Evolutionary conservation across 2,113 vertebrate species (phyloP).

Genomic region (Piprites chloris): DNA sequence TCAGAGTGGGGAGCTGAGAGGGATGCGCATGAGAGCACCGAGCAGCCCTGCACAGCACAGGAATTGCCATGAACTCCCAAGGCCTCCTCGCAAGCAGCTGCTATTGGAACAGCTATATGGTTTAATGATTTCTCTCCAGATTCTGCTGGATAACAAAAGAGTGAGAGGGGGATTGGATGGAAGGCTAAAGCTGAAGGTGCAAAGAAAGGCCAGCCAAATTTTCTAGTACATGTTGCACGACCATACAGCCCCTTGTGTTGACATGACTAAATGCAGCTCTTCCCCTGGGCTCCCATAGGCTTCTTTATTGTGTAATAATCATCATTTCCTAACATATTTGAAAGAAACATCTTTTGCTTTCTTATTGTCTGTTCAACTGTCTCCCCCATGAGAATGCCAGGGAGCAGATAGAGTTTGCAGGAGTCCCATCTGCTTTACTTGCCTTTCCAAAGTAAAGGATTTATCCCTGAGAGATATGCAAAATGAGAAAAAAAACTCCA

Average conservation of each 20-base stretch:
- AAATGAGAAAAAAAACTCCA: not conserved
- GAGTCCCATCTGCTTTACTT: not conserved
- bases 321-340: not conserved
- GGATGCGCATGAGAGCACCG: not conserved
- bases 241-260: not conserved
- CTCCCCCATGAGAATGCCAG: not conserved
- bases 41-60: not conserved
- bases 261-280: conserved; percentile 4
- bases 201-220: conserved; percentile 68
- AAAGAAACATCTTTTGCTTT: not conserved
- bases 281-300: not conserved
- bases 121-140: conserved; percentile 50
- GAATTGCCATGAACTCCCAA: conserved; percentile 38
- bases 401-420: not conserved
- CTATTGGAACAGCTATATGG: not conserved
- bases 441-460: not conserved
- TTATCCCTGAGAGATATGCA: not conserved
- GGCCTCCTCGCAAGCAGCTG: conserved; percentile 24
- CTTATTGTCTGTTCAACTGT: not conserved
- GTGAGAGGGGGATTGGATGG: not conserved
- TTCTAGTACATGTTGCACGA: not conserved
- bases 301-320: not conserved
- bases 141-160: conserved; percentile 34
- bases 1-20: not conserved
- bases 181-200: conserved; percentile 44